Evolutionary conservation across 2,888 invertebrate species (phyloP).

Genomic region (Seira ritae): DNA sequence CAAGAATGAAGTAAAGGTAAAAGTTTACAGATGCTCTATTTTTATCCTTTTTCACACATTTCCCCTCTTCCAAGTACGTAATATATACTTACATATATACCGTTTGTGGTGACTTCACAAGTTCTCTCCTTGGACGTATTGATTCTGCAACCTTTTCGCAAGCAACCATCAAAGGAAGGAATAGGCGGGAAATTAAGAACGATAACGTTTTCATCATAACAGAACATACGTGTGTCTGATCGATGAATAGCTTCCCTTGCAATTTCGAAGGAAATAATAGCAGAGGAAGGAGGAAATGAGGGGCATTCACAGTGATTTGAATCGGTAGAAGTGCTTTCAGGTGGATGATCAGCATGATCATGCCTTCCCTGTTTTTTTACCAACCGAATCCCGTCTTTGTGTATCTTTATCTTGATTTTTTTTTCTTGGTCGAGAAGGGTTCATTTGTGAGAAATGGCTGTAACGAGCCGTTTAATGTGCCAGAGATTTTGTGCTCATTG

Average conservation of each 20-base stretch:
- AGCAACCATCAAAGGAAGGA: background rate
- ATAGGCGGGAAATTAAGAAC: background rate
- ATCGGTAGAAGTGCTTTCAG: background rate
- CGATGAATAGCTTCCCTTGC: background rate
- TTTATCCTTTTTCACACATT: background rate
- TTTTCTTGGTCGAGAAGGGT: background rate
- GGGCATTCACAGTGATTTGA: background rate
- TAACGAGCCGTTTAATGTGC: background rate
- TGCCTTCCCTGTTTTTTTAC: background rate
- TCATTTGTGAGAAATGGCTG: background rate
- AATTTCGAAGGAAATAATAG: background rate
- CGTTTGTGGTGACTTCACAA: background rate
- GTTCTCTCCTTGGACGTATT: background rate
- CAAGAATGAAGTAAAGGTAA: too few relatives aligned
- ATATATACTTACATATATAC: too few relatives aligned
- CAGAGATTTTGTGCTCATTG: background rate
- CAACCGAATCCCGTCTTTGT: background rate
- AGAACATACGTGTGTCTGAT: background rate
- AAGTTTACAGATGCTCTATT: background rate
- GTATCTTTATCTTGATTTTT: too few relatives aligned
- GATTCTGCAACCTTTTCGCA: background rate
- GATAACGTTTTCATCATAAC: background rate
- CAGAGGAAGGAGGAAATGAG: background rate
- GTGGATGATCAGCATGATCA: background rate
- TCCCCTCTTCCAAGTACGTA: too few relatives aligned